Conservation (phyloP, 2,888 invertebrate genomes). For the Megastigmus dorsalis region DNA sequence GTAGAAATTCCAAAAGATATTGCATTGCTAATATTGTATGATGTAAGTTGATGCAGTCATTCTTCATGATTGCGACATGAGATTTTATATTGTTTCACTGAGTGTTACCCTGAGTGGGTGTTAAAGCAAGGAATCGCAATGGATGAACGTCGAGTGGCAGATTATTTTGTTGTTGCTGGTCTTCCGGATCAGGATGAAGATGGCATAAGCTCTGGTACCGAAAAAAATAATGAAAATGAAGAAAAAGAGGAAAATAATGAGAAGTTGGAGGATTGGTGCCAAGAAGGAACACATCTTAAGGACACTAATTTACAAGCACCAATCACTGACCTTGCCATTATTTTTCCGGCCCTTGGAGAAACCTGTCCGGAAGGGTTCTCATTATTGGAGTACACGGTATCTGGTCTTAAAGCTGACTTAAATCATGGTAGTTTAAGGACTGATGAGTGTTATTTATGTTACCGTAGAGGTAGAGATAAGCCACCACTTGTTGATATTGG, state of each 20-base stretch:
- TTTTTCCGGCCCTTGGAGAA: conserved; percentile 93
- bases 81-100: conserved; percentile 40
- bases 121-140: conserved; percentile 72
- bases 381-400: conserved; percentile 85
- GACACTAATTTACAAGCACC: conserved; percentile 90
- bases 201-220: conserved; percentile 63
- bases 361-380: conserved; percentile 86
- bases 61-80: conserved; percentile 51
- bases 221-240: conserved; percentile 85
- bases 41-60: conserved; percentile 43
- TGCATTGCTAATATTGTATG: conserved; percentile 23
- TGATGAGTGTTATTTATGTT: conserved; percentile 94
- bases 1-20: conserved; percentile 17
- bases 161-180: conserved; percentile 99
- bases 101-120: conserved; percentile 50
- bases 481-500: conserved; percentile 98
- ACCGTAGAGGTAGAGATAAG: conserved; percentile 92
- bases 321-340: conserved; percentile 95
- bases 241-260: conserved; percentile 85
- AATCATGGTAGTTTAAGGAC: conserved; percentile 98
- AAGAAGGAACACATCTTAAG: conserved; percentile 83
- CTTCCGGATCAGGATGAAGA: conserved; percentile 78
- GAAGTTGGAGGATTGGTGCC: conserved; percentile 71
- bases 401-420: conserved; percentile 93
- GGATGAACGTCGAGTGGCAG: conserved; percentile 93